Evolutionary conservation across 2,888 invertebrate genomes (phyloP).

Genomic region (Andrena hattorfiana): DNA sequence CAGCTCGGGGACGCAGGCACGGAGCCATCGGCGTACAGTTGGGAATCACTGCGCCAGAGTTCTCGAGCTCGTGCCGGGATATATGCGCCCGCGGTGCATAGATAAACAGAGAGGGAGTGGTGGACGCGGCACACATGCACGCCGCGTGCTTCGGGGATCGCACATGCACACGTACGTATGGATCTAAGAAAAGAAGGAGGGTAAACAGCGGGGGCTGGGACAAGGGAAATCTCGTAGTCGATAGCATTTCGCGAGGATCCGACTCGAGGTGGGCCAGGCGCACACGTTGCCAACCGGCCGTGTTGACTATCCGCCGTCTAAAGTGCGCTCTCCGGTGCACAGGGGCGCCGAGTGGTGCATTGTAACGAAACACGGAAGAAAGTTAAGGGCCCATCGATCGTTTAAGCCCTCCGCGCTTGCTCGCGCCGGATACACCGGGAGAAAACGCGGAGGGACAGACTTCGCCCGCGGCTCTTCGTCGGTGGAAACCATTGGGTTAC

Average conservation of each 20-base stretch:
- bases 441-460: not conserved
- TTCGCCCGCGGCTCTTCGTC: not conserved
- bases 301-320: constrained; percentile 47
- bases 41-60: constrained; percentile 48
- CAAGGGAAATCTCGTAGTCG: constrained; percentile 25
- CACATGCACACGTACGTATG: constrained; percentile 28
- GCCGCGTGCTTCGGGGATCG: constrained; percentile 16
- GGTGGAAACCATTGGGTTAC: not conserved
- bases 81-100: constrained; percentile 32
- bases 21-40: constrained; percentile 13
- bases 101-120: constrained; percentile 27
- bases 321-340: constrained; percentile 47
- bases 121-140: constrained; percentile 24
- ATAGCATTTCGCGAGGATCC: constrained; percentile 35
- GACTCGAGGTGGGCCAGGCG: not conserved
- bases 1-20: constrained; percentile 2
- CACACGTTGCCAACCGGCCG: constrained; percentile 6
- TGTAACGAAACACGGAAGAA: constrained; percentile 73
- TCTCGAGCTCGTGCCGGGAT: constrained; percentile 39
- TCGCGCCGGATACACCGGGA: constrained; percentile 40
- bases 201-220: constrained; percentile 24
- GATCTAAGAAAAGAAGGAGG: constrained; percentile 33
- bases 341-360: constrained; percentile 65
- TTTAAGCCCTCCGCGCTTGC: constrained; percentile 71
- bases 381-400: constrained; percentile 79